Percentiles rank a stretch among this genome's conserved stretches.
phyloP scores from a whole-genome alignment of 2,797 vertebrate genomes.

The Chelonia mydas region DNA sequence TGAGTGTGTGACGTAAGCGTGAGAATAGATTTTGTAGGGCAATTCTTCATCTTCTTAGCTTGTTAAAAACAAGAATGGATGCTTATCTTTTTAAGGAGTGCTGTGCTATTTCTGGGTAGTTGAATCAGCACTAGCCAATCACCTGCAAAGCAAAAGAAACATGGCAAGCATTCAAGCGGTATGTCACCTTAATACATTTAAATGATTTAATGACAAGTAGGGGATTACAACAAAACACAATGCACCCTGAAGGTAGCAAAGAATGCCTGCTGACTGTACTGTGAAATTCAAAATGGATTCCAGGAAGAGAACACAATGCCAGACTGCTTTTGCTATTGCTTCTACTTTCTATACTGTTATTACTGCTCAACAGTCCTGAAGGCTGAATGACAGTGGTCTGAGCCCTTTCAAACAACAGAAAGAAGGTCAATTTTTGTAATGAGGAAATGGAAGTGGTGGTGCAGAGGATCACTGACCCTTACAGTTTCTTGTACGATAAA shows the following conservation, averaged over 20 bases:
- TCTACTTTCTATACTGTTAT: conserved; percentile 82
- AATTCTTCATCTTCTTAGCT: background rate
- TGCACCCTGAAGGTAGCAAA: conserved; percentile 59
- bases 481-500: conserved; percentile 75
- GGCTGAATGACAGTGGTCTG: conserved; percentile 85
- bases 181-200: conserved; percentile 75
- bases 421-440: conserved; percentile 87
- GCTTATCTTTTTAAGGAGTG: background rate
- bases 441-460: conserved; percentile 84
- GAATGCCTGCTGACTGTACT: conserved; percentile 71
- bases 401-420: conserved; percentile 83
- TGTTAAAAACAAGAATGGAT: conserved; percentile 6
- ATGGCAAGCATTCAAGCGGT: conserved; percentile 69
- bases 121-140: conserved; percentile 49
- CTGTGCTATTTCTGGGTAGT: background rate
- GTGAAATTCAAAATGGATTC: conserved; percentile 82
- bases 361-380: conserved; percentile 79
- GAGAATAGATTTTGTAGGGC: background rate
- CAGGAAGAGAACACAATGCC: conserved; percentile 76
- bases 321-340: conserved; percentile 64
- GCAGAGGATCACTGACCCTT: conserved; percentile 80
- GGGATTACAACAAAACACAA: conserved; percentile 77
- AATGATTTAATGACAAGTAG: conserved; percentile 78
- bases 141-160: conserved; percentile 64
- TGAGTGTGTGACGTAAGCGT: rapidly evolving